phyloP scores from a whole-genome alignment of 2,113 vertebrate genomes.

The Sclerurus mexicanus region DNA sequence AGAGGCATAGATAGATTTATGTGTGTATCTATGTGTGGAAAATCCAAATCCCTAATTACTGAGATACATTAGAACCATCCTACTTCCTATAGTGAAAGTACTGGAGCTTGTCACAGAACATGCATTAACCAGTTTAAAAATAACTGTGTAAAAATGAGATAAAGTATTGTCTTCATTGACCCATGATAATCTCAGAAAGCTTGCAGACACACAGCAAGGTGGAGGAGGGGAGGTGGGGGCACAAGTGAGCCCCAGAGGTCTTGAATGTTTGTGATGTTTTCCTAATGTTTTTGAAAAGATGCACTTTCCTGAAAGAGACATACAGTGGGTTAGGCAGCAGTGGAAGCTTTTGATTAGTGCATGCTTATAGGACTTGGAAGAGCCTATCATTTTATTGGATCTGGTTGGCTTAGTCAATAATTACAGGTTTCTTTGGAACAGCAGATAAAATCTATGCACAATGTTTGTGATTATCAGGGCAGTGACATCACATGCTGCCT shows the following conservation, averaged over 20 bases:
- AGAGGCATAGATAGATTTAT: neutral
- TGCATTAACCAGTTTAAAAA: neutral
- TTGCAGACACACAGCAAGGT: neutral
- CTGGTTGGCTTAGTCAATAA: slow-evolving; percentile 19
- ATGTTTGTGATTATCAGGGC: slow-evolving; percentile 11
- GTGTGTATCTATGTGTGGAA: neutral
- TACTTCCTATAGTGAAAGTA: neutral
- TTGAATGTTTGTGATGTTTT: neutral
- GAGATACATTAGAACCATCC: neutral
- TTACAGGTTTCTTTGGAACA: slow-evolving; percentile 20
- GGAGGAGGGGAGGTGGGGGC: neutral
- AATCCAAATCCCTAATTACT: neutral
- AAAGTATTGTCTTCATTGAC: neutral
- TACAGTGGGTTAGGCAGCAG: neutral
- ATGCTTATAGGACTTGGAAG: neutral
- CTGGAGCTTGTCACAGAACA: neutral
- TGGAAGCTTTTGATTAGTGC: neutral
- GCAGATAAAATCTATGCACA: neutral
- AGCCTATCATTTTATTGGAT: neutral
- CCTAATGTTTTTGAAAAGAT: neutral
- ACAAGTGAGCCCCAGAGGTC: neutral
- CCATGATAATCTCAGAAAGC: neutral
- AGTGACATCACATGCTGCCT: neutral
- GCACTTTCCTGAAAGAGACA: neutral
- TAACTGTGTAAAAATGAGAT: neutral